phyloP scores from a whole-genome alignment of 2,888 invertebrate genomes.

The Pristionchus entomophagus region DNA sequence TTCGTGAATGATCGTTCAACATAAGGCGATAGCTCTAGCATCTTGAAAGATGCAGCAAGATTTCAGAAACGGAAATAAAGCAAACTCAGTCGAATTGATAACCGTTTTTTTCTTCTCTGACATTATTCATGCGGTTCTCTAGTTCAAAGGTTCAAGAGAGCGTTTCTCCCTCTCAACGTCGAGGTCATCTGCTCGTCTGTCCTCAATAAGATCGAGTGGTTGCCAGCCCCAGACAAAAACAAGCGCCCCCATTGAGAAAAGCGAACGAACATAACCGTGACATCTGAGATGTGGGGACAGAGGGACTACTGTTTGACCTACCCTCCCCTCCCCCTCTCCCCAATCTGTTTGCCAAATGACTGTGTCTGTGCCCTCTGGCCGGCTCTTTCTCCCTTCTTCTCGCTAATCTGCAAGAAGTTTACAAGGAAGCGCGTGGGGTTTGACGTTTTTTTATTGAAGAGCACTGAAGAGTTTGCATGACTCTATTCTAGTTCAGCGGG shows the following conservation, averaged over 20 bases:
- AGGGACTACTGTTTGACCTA: neutral
- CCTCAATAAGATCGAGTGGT: slow-evolving; percentile 23
- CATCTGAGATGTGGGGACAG: slow-evolving; percentile 2
- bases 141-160: neutral
- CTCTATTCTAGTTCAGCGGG: too few species aligned
- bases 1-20: too few species aligned
- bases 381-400: neutral
- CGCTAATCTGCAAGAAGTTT: slow-evolving; percentile 16
- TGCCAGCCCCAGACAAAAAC: neutral
- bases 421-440: slow-evolving; percentile 7
- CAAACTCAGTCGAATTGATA: too few species aligned
- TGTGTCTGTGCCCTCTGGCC: neutral
- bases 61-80: too few species aligned
- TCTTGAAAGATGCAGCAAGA: too few species aligned
- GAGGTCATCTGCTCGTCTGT: neutral
- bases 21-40: too few species aligned
- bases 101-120: too few species aligned
- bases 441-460: neutral
- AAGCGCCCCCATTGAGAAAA: neutral
- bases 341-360: neutral
- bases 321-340: neutral
- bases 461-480: too few species aligned
- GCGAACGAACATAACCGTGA: neutral
- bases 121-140: too few species aligned
- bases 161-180: neutral